phyloP scores from a whole-genome alignment of 2,888 invertebrate genomes.

The Epinotia bilunana region DNA sequence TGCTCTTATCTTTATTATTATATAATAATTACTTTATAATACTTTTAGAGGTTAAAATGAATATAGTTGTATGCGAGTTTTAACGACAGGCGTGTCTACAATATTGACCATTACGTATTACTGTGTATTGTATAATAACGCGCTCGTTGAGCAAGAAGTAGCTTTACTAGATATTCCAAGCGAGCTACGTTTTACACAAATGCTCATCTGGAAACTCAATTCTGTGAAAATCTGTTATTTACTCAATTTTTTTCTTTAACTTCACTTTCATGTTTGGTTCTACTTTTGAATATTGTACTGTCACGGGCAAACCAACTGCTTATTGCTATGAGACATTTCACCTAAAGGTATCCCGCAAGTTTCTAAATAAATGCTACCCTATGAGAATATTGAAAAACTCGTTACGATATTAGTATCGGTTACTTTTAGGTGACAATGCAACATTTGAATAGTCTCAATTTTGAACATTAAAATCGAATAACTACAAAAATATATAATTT shows the following conservation, averaged over 20 bases:
- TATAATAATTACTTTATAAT: slow-evolving; percentile 32
- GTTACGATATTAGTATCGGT: slow-evolving; percentile 19
- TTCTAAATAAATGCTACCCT: slow-evolving; percentile 31
- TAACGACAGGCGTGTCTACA: slow-evolving; percentile 22
- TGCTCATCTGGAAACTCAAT: slow-evolving; percentile 15
- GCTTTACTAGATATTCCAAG: slow-evolving; percentile 17
- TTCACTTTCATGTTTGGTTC: slow-evolving; percentile 17
- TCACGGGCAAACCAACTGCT: slow-evolving; percentile 29
- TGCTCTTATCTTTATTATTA: slow-evolving; percentile 33
- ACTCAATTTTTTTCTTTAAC: neutral
- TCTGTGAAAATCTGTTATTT: slow-evolving; percentile 45
- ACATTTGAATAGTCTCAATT: slow-evolving; percentile 61
- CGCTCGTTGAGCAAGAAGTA: slow-evolving; percentile 15
- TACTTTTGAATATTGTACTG: slow-evolving; percentile 28
- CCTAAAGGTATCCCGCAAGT: slow-evolving; percentile 19
- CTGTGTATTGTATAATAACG: slow-evolving; percentile 23
- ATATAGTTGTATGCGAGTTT: slow-evolving; percentile 22
- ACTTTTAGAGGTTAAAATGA: slow-evolving; percentile 34
- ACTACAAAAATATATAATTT: slow-evolving; percentile 77
- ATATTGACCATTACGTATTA: slow-evolving; percentile 32
- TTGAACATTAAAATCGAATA: slow-evolving; percentile 78
- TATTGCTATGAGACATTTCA: slow-evolving; percentile 19
- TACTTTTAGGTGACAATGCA: slow-evolving; percentile 29
- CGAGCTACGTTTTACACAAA: slow-evolving; percentile 5
- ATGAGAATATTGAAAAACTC: slow-evolving; percentile 27